phyloP scores from a whole-genome alignment of 35 echinoderm and acorn worm species.

The Apostichopus parvimensis region DNA sequence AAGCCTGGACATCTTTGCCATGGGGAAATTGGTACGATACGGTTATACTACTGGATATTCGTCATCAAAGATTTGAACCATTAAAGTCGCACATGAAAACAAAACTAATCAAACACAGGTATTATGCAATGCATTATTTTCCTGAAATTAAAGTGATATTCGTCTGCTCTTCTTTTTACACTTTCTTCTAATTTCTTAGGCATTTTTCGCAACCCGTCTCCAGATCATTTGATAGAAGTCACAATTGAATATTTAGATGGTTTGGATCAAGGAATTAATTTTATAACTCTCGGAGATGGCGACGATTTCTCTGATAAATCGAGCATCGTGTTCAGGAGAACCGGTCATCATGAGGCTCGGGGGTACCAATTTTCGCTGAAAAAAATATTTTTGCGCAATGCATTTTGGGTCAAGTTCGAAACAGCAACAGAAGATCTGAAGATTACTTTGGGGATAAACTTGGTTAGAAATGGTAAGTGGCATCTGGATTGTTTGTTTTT shows the following conservation, averaged over 20 bases:
- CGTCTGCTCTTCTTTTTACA: too few species aligned
- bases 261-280: neutral
- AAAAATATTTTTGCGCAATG: neutral
- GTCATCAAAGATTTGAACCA: too few species aligned
- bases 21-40: too few species aligned
- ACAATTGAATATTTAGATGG: neutral
- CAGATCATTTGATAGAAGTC: neutral
- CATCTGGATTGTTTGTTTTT: neutral
- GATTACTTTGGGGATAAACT: neutral
- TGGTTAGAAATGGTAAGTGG: neutral
- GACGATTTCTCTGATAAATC: neutral
- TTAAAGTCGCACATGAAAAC: too few species aligned
- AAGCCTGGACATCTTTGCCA: too few species aligned
- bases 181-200: neutral
- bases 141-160: too few species aligned
- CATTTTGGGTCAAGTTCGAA: conserved; percentile 7
- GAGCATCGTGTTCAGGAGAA: conserved; percentile 15
- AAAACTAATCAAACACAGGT: too few species aligned
- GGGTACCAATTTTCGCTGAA: neutral
- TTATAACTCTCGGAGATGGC: conserved; percentile 4
- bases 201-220: conserved; percentile 7
- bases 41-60: too few species aligned
- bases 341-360: neutral
- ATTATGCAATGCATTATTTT: too few species aligned
- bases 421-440: neutral